Percentiles rank a stretch among this genome's conserved stretches.
phyloP scores from a whole-genome alignment of 2,888 invertebrate genomes.

The Endotricha flammealis region DNA sequence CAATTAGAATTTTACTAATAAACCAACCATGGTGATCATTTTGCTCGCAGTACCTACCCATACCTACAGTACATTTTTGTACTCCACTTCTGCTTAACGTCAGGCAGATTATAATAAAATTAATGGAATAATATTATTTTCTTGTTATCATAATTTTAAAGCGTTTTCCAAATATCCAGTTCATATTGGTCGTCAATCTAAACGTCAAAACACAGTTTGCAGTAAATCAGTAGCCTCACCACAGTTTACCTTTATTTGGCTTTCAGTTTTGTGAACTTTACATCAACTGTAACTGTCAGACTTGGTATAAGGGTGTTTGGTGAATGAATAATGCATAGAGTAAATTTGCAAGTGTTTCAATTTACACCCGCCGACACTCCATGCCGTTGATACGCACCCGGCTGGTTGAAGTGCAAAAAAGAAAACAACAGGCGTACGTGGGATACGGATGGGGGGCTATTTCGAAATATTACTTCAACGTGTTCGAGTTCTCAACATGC shows the following conservation, averaged over 20 bases:
- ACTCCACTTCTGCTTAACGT: too few species aligned
- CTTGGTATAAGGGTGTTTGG: constrained; percentile 59
- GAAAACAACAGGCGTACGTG: constrained; percentile 16
- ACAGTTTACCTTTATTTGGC: constrained; percentile 38
- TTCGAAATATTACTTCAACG: background rate
- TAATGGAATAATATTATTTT: too few species aligned
- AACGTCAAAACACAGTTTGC: too few species aligned
- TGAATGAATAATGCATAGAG: constrained; percentile 75
- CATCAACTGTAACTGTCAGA: constrained; percentile 60
- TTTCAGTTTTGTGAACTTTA: constrained; percentile 46
- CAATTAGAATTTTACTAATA: too few species aligned
- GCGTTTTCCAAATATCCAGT: too few species aligned
- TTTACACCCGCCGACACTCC: constrained; percentile 72
- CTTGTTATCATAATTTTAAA: too few species aligned
- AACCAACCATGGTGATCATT: too few species aligned
- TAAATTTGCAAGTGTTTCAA: constrained; percentile 79
- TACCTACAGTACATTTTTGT: too few species aligned
- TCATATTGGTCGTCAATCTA: too few species aligned
- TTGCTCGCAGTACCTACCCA: too few species aligned
- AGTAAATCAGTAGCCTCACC: constrained; percentile 7
- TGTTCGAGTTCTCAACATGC: too few species aligned
- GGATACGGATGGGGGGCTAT: constrained; percentile 20
- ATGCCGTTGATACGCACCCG: constrained; percentile 60
- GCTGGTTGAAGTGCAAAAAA: constrained; percentile 71
- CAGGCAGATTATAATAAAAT: too few species aligned